phyloP scores from a whole-genome alignment of 2,888 invertebrate genomes.

The Sthenelais limicola region DNA sequence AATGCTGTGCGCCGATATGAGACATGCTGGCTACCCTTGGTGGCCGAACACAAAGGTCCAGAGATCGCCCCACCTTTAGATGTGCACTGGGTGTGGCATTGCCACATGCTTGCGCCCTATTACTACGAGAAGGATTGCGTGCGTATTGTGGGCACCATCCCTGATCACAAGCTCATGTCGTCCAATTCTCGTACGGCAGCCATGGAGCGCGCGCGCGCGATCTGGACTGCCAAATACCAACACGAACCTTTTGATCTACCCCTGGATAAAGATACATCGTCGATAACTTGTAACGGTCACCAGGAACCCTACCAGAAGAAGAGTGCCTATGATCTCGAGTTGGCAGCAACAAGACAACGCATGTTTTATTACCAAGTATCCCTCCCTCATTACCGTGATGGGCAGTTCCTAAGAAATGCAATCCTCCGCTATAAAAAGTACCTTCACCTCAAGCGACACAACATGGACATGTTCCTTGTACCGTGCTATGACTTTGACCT shows the following conservation, averaged over 20 bases:
- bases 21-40: slow-evolving; percentile 73
- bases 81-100: slow-evolving; percentile 75
- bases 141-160: slow-evolving; percentile 60
- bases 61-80: slow-evolving; percentile 73
- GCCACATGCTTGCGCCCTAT: slow-evolving; percentile 69
- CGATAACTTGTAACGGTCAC: background rate
- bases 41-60: slow-evolving; percentile 61
- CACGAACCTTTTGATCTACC: slow-evolving; percentile 60
- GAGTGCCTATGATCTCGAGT: slow-evolving; percentile 70
- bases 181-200: slow-evolving; percentile 60
- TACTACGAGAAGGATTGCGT: slow-evolving; percentile 66
- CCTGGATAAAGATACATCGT: slow-evolving; percentile 35
- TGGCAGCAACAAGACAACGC: slow-evolving; percentile 72
- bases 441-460: slow-evolving; percentile 72
- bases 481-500: slow-evolving; percentile 75
- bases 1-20: slow-evolving; percentile 74
- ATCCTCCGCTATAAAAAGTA: slow-evolving; percentile 72
- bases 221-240: slow-evolving; percentile 65
- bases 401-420: slow-evolving; percentile 71
- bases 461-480: slow-evolving; percentile 73
- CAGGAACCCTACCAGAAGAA: slow-evolving; percentile 43
- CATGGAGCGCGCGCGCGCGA: slow-evolving; percentile 58
- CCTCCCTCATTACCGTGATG: slow-evolving; percentile 73
- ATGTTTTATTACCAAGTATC: slow-evolving; percentile 74
- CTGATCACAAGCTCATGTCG: slow-evolving; percentile 71